Evolutionary conservation across 1,140 invertebrate species (phyloP), one percentile per base, ranked within the genome.

Genomic region (Philotrypesis tridentata): DNA sequence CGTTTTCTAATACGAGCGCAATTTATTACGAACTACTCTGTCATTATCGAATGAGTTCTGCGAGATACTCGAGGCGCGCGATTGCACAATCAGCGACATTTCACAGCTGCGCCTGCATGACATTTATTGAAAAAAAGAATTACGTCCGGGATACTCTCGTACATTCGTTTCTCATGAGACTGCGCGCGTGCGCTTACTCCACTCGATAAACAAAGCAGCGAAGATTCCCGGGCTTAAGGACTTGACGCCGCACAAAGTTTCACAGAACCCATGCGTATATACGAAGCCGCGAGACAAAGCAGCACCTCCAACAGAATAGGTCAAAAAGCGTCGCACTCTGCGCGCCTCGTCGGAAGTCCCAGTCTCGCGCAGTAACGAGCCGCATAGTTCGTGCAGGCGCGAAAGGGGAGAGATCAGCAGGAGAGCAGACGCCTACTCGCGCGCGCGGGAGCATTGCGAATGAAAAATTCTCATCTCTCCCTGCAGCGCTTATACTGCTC

Each of bases 401-500:
- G 48, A 55, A 55, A n/a, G 48, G 48, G 48, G 48, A 55, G 48
- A 55, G 48, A 55, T 55, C 48, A n/a, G 48, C 48, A 55, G 48
- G n/a, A n/a, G n/a, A n/a, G n/a, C 21, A 55, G 48, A 55, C 48
- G 48, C 48, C 48, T 55, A 55, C 48, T 55, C 48, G 74, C 31
- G 23, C 31, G 23, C 71, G 71, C 71, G 40, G 71, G 71, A 73
- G 71, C 43, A 73, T 29, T 29, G 55, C 73, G 21, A 33, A 61
- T 33, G 60, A 63, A 75, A 75, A 75, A 75, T 75, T 61, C 73
- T 75, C 73, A 63, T 61, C 48, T 63, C 55, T 74, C 31, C 21
- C 63, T 37, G 33, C 33, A n/a, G n/a, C n/a, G n/a, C n/a, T n/a
- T n/a, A n/a, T 9, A 37, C 33, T 31, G 12, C 67, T n/a, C n/a